Percentiles rank a stretch among this genome's conserved stretches.
phyloP scores from a whole-genome alignment of 1,140 invertebrate genomes.

The Formica selysi region DNA sequence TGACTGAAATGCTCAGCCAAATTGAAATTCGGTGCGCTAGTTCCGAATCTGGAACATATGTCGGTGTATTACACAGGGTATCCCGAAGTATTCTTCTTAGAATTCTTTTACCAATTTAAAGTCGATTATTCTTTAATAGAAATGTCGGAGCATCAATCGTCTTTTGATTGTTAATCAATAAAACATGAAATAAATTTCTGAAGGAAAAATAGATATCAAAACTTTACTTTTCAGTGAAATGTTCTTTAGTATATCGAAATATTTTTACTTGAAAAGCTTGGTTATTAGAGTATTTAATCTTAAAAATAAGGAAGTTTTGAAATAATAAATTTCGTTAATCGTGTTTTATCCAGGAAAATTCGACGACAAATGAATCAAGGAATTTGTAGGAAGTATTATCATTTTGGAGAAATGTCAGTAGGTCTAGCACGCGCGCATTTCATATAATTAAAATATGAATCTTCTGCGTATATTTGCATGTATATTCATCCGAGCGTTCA shows the following conservation, averaged over 20 bases:
- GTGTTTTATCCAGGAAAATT: neutral
- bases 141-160: neutral
- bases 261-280: neutral
- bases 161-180: neutral
- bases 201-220: neutral
- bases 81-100: neutral
- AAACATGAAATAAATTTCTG: constrained; percentile 9
- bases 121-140: neutral
- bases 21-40: constrained; percentile 73
- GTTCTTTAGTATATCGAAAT: neutral
- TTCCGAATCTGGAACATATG: constrained; percentile 70
- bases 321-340: neutral
- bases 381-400: neutral
- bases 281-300: neutral
- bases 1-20: constrained; percentile 75
- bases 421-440: neutral
- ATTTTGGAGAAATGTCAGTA: neutral
- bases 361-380: neutral
- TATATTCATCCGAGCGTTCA: constrained; percentile 54
- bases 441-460: neutral
- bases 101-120: neutral
- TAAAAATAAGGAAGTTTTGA: neutral
- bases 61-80: neutral
- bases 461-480: neutral
- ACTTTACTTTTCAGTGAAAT: neutral